These are phyloP conservation scores for Nylanderia fulva DNA, from an alignment of 1,140 invertebrate species.

Conservation along the genomic window DNA sequence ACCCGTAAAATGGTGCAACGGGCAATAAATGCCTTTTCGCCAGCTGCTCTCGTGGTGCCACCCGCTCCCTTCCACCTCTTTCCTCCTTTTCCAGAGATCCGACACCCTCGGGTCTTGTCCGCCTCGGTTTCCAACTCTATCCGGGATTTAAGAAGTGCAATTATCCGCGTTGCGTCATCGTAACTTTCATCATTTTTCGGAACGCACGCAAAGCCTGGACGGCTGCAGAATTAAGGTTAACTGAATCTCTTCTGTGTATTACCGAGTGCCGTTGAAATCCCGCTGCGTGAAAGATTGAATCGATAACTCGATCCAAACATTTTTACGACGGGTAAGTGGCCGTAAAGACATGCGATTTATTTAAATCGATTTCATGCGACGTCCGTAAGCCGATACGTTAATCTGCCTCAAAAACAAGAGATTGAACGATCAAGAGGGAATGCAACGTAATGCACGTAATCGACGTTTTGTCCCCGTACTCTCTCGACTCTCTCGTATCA, in stretches of 20 bases:
- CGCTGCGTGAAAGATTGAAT: constrained; percentile 54
- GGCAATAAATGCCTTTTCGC: constrained; percentile 84
- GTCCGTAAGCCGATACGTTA: constrained; percentile 1
- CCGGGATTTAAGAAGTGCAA: constrained; percentile 62
- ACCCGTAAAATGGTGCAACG: constrained; percentile 81
- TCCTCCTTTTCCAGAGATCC: neutral
- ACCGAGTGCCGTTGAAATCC: constrained; percentile 9
- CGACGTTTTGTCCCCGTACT: constrained; percentile 6
- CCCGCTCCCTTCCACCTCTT: constrained; percentile 47
- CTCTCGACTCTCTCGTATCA: constrained; percentile 24
- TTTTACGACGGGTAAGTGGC: constrained; percentile 31
- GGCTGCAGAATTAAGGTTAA: constrained; percentile 51
- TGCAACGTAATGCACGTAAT: neutral
- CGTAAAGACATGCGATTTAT: constrained; percentile 30
- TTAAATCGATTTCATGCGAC: constrained; percentile 41
- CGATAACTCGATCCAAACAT: constrained; percentile 51
- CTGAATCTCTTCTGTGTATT: constrained; percentile 55
- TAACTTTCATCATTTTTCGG: constrained; percentile 72
- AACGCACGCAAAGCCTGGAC: constrained; percentile 50
- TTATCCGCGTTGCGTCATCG: constrained; percentile 67
- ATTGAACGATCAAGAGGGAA: constrained; percentile 11
- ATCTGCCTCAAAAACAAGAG: neutral
- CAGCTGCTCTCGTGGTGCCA: constrained; percentile 76
- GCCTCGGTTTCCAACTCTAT: constrained; percentile 50
- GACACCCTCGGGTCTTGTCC: constrained; percentile 19